Evolutionary conservation across 1,140 invertebrate genomes (phyloP).

Genomic region (Plutomurus gul): DNA sequence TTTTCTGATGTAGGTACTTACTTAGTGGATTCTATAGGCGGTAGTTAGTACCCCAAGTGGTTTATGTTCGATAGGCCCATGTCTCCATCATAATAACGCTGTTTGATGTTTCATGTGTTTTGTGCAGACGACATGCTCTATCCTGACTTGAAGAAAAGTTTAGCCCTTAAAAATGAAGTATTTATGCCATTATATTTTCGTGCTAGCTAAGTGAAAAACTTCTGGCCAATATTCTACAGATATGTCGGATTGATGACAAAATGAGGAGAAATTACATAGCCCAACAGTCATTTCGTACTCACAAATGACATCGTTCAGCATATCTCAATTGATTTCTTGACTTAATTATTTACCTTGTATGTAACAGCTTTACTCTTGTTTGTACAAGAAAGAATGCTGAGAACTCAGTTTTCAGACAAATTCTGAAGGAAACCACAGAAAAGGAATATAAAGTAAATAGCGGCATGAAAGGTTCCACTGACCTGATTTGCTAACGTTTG

Average conservation of each 20-base stretch:
- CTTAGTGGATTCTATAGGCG: neutral
- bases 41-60: neutral
- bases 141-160: neutral
- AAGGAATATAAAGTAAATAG: neutral
- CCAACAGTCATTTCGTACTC: neutral
- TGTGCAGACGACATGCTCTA: neutral
- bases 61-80: constrained; percentile 5
- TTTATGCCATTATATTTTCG: constrained; percentile 25
- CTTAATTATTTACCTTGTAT: neutral
- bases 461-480: neutral
- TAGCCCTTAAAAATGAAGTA: constrained; percentile 12
- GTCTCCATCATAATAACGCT: constrained; percentile 26
- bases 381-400: neutral
- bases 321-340: neutral
- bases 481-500: constrained; percentile 40
- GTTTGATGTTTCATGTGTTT: constrained; percentile 19
- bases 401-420: too few relatives aligned
- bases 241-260: neutral
- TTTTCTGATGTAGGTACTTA: too few relatives aligned
- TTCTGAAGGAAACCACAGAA: too few relatives aligned
- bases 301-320: neutral
- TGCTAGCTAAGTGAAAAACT: constrained; percentile 24
- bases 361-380: neutral
- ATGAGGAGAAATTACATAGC: neutral
- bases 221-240: neutral